Percentiles rank a stretch among this genome's conserved stretches.
Evolutionary conservation across 2,888 invertebrate genomes (phyloP).

Genomic region (Seira sanloemensis): DNA sequence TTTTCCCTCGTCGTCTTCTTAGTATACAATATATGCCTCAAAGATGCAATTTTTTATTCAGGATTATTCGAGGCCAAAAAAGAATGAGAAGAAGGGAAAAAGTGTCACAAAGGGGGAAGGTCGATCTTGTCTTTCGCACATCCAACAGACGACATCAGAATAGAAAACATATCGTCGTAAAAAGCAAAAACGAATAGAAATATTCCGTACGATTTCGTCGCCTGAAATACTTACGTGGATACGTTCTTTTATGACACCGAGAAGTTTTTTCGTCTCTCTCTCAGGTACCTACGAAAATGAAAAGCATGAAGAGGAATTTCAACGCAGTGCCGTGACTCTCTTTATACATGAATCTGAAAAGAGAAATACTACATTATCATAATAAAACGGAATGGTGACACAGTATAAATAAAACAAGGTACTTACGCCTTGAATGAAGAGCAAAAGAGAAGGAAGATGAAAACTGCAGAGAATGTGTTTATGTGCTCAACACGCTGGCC

Average conservation of each 20-base stretch:
- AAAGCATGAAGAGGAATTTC: background rate
- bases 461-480: background rate
- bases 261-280: background rate
- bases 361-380: constrained; percentile 50
- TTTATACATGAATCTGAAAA: constrained; percentile 14
- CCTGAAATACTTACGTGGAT: constrained; percentile 17
- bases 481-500: too few relatives aligned
- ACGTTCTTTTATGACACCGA: constrained; percentile 25
- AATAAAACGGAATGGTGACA: constrained; percentile 42
- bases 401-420: constrained; percentile 21
- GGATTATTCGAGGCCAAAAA: constrained; percentile 42
- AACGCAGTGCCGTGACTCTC: background rate
- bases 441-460: background rate
- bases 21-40: background rate
- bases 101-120: constrained; percentile 54
- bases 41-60: constrained; percentile 50
- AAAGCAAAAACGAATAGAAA: constrained; percentile 37
- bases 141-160: constrained; percentile 7
- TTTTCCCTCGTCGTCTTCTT: constrained; percentile 12
- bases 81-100: background rate
- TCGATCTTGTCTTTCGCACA: constrained; percentile 37
- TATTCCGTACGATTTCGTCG: constrained; percentile 15
- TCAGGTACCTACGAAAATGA: background rate
- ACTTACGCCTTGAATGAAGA: constrained; percentile 10
- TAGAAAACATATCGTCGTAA: constrained; percentile 21